Base-by-base conservation (phyloP, 1,140 invertebrate species). In the Dreissena rostriformis region DNA sequence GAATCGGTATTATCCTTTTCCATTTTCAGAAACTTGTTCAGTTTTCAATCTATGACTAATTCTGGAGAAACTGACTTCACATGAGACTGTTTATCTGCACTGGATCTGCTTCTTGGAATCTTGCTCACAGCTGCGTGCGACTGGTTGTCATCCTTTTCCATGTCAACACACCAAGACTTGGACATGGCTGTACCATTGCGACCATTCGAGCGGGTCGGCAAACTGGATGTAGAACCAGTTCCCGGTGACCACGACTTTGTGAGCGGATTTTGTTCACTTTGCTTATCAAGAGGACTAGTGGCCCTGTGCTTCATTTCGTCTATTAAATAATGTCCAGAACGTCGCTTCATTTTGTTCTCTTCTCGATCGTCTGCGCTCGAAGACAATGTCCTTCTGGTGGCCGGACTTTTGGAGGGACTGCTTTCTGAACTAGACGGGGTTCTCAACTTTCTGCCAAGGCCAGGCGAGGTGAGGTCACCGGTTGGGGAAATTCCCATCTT, bases 401-500 rank as follows among this genome's bases (percentile, higher is more conserved):
- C 85, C 28, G 83, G 81, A 75, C 67, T 78, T 39, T 75, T 87
- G 49, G 74, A 49, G 17, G 85, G 85, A 53, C 84, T 86, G 61
- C 79, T 72, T 6, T 88, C 85, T 0, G 67, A 65, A 28, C 85
- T 85, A 29, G 63, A 29, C n/a, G 82, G 82, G 51, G 82, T 77
- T 26, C 74, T 61, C n/a, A 84, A 65, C 22, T 63, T 77, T 17
- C 82, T 49, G 72, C 73, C 76, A 22, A 80, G 22, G 10, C 39
- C 80, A 17, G 88, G 87, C 4, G 87, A 90, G 29, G 61, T 61
- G 76, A 75, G 10, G 61, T 26, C 7, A 84, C 70, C 17, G 57
- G 72, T 66, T 72, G 88, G 66, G 67, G 90, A 91, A 22, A 79
- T 84, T 52, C 89, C 90, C 6, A 91, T 39, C 65, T 90, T 90